Base-by-base conservation (phyloP, 2,797 vertebrate species). In the Selene dorsalis region DNA sequence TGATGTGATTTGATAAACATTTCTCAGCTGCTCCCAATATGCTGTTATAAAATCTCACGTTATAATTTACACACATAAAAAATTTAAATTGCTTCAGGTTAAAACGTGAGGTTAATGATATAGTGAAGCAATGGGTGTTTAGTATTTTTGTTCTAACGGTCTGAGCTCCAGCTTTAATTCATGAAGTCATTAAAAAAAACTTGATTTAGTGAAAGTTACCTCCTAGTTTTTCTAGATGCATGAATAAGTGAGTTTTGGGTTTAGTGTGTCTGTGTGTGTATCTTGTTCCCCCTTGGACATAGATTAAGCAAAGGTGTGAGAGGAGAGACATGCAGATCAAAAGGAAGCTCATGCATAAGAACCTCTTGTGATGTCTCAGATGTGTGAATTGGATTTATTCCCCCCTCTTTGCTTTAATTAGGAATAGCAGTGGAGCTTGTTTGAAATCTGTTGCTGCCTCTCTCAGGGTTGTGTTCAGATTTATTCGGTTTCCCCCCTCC, bases 341-440 rank as follows among this genome's bases (percentile, higher is more conserved):
- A 91, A 82, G 30, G 65, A 69, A 32, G 56, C 18, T 52, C 62
- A 84, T 69, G 83, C 81, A 78, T 72, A 57, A 85, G 83, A 80
- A 75, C 56, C 69, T 74, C 38, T 72, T 89, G 83, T 91, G 91
- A 91, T 92, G 84, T 75, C 58, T 78, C 84, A 83, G 62, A 30
- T 87, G 90, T 87, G 83, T 83, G 74, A 85, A 79, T 58, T 70
- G 87, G 81, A 69, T 87, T 86, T 83, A 84, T 84, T 48, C 10
- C 32, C 7, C 30, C 14, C 73, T 81, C 74, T 84, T 74, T 74
- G 75, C 87, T 85, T 91, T 89, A 89, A 92, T 93, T 80, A 90
- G 84, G 73, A 84, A 74, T 69, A 77, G 75, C 82, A 77, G 56
- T 41, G 55, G 58, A 58, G 74, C 73, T 79, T 41, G 78, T 92